phyloP scores from a whole-genome alignment of 2,113 vertebrate genomes.

The Pterocles gutturalis region DNA sequence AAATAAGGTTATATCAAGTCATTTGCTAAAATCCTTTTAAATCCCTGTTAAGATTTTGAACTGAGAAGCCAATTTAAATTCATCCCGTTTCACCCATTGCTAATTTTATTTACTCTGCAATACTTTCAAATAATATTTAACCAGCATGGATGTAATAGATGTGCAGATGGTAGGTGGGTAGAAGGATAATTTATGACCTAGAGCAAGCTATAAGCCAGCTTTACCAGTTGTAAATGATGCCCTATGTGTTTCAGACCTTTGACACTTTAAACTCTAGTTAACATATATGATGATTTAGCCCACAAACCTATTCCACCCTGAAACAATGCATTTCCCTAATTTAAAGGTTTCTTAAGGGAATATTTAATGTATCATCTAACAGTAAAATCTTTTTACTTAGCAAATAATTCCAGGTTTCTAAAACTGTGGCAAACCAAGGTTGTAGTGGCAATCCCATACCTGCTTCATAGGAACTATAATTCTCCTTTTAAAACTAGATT shows the following conservation, averaged over 20 bases:
- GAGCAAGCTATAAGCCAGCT: not conserved
- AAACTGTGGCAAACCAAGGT: not conserved
- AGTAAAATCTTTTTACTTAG: not conserved
- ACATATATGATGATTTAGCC: not conserved
- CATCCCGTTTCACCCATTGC: not conserved
- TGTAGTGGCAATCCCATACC: not conserved
- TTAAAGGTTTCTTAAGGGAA: not conserved
- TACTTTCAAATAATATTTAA: slow-evolving; percentile 19
- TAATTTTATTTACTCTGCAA: slow-evolving; percentile 11
- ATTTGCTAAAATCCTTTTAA: not conserved
- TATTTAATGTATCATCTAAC: not conserved
- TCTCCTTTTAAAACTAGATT: not conserved
- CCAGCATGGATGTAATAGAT: not conserved
- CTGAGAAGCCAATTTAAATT: not conserved
- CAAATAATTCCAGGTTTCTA: not conserved
- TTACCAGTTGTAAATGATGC: not conserved
- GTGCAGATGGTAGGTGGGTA: not conserved
- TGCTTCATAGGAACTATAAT: not conserved
- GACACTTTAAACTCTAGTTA: slow-evolving; percentile 10
- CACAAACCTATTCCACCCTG: not conserved
- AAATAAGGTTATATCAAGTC: not conserved
- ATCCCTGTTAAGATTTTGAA: not conserved
- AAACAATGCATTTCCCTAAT: slow-evolving; percentile 36
- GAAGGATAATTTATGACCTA: not conserved
- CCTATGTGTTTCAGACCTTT: not conserved